Base-by-base conservation (phyloP, 2,888 invertebrate genomes). In the Odontocolon sp. region DNA sequence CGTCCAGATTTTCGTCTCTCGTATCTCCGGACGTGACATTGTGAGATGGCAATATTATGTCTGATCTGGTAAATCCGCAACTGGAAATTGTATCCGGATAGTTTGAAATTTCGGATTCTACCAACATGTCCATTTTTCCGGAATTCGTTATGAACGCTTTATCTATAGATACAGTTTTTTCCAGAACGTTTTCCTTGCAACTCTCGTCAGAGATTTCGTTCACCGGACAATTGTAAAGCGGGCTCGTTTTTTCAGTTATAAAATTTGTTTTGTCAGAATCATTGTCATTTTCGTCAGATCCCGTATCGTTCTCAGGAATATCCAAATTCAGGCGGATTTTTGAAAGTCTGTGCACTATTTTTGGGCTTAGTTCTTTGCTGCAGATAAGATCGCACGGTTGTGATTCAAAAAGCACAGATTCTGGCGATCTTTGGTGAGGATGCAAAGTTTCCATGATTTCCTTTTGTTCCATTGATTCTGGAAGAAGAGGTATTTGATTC, bases 361-460 rank as follows among this genome's bases (percentile, higher is more conserved):
- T 83, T 1, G 85, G 85, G 57, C 87, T 88, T 1, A 86, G 57
- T 3, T 84, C 77, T 33, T 82, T 78, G 59, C 66, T 81, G 50
- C 71, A 79, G 2, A 80, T 28, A 5, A 81, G 66, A 9, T 85
- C 81, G 5, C 23, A 8, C 0, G 72, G 68, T 0, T 57, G 57
- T 0, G 78, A 56, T 33, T 82, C 83, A 18, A 75, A 83, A 3
- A 86, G 76, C 1, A 87, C 76, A 0, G 78, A 79, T 69, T 86
- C 87, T 0, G 87, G 86, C 0, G 86, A 84, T 54, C 80, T 67
- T 31, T 82, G n/a, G 11, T 71, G n/a, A 3, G 36, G 36, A 33
- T 40, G 23, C 18, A 16, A n/a, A n/a, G 47, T 26, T 31, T 40
- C 36, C 40, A 6, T 42, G 2, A 16, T 16, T 42, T 14, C 14